Evolutionary conservation across 2,113 vertebrate genomes (phyloP).

Genomic region (Bubo bubo): DNA sequence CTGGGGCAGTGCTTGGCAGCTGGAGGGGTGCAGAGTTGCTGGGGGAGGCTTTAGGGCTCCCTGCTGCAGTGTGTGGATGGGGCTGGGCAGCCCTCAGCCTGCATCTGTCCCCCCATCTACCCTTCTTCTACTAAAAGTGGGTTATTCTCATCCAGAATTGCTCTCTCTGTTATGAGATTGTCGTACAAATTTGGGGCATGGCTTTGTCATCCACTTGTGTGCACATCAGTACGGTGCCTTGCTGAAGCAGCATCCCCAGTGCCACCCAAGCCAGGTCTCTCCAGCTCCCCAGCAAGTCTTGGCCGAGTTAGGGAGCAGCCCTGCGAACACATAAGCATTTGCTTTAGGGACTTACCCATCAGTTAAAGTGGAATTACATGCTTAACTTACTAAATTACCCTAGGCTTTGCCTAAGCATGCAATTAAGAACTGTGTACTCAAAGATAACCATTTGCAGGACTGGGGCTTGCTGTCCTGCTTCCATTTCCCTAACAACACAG

Average conservation of each 20-base stretch:
- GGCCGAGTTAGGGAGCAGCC: neutral
- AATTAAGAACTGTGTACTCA: constrained; percentile 7
- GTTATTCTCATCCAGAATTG: neutral
- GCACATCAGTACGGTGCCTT: accelerated
- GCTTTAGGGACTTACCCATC: neutral
- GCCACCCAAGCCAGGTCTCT: accelerated
- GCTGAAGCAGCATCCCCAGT: neutral
- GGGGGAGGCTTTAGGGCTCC: neutral
- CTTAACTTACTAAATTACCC: constrained; percentile 42
- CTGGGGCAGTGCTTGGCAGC: neutral
- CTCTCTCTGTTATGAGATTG: neutral
- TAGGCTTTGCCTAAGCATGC: constrained; percentile 1
- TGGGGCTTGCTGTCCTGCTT: neutral
- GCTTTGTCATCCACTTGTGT: neutral
- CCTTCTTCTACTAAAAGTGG: neutral
- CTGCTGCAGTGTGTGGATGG: neutral
- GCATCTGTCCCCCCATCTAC: neutral
- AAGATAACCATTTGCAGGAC: neutral
- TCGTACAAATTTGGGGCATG: neutral
- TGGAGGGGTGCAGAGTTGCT: neutral
- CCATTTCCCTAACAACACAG: neutral
- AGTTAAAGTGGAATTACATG: constrained; percentile 52
- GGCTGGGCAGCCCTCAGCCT: neutral
- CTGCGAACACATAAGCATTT: neutral
- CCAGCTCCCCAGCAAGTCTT: neutral